Evolutionary conservation across 2,888 invertebrate species (phyloP).

Genomic region (Sinotaia quadrata): DNA sequence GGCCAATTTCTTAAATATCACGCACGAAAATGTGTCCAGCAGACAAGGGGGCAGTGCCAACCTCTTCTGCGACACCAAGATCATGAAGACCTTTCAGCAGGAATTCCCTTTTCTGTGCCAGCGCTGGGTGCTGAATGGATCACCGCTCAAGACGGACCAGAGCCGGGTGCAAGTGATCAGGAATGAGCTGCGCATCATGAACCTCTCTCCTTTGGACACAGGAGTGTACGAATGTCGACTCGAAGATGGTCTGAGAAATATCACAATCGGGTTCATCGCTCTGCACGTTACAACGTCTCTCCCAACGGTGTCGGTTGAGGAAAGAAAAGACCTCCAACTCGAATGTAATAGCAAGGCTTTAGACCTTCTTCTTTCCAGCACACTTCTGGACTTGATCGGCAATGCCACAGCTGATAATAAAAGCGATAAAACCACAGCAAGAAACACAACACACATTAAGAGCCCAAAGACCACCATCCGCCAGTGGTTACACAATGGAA

Average conservation of each 20-base stretch:
- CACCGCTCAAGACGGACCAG: not conserved
- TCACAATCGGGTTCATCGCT: slow-evolving; percentile 15
- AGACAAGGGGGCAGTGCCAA: no score
- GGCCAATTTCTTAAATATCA: no score
- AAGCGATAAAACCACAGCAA: not conserved
- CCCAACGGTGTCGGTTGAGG: not conserved
- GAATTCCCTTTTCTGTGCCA: not conserved
- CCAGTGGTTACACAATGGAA: slow-evolving; percentile 15
- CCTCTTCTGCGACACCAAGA: not conserved
- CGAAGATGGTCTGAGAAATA: not conserved
- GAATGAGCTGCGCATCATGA: not conserved
- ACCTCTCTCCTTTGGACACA: slow-evolving; percentile 1
- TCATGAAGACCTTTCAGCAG: not conserved
- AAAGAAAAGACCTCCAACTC: slow-evolving; percentile 11
- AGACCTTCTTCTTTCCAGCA: no score
- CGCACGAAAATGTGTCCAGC: no score
- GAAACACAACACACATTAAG: not conserved
- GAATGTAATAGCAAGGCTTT: slow-evolving; percentile 10
- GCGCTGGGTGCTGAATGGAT: not conserved
- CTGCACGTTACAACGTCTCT: slow-evolving; percentile 2
- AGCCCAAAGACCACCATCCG: not conserved
- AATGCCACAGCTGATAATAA: not conserved
- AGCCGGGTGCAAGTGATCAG: not conserved
- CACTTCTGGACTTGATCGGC: not conserved
- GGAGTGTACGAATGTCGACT: slow-evolving; percentile 23